These are phyloP conservation scores for Amphibalanus amphitrite DNA, from an alignment of 1,140 invertebrate genomes.

Conservation along the genomic window DNA sequence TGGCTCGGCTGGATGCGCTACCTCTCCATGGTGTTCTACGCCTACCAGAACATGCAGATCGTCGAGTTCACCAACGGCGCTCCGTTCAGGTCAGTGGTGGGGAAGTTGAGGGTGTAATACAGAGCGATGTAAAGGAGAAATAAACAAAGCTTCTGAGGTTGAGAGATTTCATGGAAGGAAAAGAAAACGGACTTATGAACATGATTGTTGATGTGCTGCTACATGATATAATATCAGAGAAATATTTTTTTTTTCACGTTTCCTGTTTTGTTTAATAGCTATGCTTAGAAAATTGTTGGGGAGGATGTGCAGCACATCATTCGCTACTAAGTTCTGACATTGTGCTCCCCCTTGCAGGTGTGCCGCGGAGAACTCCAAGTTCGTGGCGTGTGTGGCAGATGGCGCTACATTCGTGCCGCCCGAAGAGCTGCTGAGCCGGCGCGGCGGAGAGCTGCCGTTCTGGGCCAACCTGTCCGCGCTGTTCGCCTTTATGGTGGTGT, in stretches of 20 bases:
- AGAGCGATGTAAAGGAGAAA: too few relatives aligned
- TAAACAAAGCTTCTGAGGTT: too few relatives aligned
- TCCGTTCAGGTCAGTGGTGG: constrained; percentile 41
- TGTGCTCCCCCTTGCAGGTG: too few relatives aligned
- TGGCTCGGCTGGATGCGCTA: constrained; percentile 67
- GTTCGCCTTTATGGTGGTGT: constrained; percentile 49
- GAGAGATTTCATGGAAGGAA: too few relatives aligned
- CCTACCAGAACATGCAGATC: constrained; percentile 71
- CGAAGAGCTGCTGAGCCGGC: constrained; percentile 45
- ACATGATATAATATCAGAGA: too few relatives aligned
- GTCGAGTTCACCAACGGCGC: constrained; percentile 56
- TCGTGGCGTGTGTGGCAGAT: constrained; percentile 39
- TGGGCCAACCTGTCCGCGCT: constrained; percentile 62
- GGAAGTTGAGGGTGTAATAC: background rate
- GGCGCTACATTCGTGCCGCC: constrained; percentile 41
- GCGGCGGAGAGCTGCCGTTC: constrained; percentile 39
- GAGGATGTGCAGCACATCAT: too few relatives aligned
- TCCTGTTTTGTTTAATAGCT: too few relatives aligned
- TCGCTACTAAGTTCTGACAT: too few relatives aligned
- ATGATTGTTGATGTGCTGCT: too few relatives aligned
- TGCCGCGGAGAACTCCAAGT: constrained; percentile 41
- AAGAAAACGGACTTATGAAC: too few relatives aligned
- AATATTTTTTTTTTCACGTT: too few relatives aligned
- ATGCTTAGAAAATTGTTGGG: too few relatives aligned
- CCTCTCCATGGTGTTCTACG: constrained; percentile 57